A percentile compares a stretch with the other conserved stretches of the same genome.
Evolutionary conservation across 1,140 invertebrate genomes (phyloP).

Genomic region (Trichogramma pretiosum): DNA sequence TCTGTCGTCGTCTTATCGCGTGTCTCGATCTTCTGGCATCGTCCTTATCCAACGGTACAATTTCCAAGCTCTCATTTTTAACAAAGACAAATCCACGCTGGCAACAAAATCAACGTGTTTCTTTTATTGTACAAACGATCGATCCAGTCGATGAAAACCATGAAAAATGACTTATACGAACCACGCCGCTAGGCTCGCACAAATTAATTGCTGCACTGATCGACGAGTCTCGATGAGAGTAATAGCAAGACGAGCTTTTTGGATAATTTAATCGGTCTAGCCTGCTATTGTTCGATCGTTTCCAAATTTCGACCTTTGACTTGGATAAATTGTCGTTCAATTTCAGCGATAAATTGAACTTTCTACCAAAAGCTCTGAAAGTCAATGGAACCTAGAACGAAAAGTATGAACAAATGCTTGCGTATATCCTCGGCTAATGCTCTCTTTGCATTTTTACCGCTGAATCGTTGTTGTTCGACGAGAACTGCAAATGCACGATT

Average conservation of each 20-base stretch:
- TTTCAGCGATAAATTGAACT: constrained; percentile 38
- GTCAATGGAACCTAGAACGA: constrained; percentile 31
- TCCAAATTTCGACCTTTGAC: constrained; percentile 42
- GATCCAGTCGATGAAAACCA: constrained; percentile 7
- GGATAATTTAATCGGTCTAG: no score
- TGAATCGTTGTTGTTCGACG: background rate
- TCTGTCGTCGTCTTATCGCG: constrained; percentile 48
- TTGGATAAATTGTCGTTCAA: constrained; percentile 44
- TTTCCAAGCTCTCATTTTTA: constrained; percentile 56
- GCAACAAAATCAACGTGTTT: no score
- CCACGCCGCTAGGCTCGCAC: constrained; percentile 42
- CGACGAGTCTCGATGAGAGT: constrained; percentile 40
- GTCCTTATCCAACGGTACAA: constrained; percentile 46
- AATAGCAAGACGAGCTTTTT: constrained; percentile 41
- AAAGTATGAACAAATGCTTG: background rate
- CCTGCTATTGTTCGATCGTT: constrained; percentile 28
- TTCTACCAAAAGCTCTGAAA: constrained; percentile 34
- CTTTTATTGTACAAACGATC: no score
- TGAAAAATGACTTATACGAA: constrained; percentile 35
- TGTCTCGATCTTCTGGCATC: constrained; percentile 33
- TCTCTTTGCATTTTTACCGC: constrained; percentile 3
- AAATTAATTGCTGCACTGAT: constrained; percentile 47
- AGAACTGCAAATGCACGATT: background rate
- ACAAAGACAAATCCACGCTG: constrained; percentile 56
- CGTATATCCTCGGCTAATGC: background rate